Conservation (phyloP, 2,888 invertebrate species). For the Thera britannica region DNA sequence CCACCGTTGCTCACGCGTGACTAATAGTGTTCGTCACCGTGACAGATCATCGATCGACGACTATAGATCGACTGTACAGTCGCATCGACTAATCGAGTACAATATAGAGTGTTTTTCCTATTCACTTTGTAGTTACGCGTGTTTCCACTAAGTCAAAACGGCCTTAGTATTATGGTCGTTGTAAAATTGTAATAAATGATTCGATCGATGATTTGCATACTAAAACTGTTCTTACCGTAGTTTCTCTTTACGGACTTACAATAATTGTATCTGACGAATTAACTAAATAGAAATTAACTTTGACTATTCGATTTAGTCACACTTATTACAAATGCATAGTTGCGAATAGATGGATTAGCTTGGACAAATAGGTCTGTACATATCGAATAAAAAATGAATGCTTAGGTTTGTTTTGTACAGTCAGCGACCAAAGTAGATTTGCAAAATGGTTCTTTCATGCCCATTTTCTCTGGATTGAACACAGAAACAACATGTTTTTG, state of each 20-base stretch:
- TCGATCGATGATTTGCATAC: conserved; percentile 46
- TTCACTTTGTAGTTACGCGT: conserved; percentile 39
- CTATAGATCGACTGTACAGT: conserved; percentile 37
- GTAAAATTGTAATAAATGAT: conserved; percentile 5
- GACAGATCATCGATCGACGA: conserved; percentile 48
- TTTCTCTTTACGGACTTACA: conserved; percentile 37
- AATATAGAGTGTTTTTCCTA: conserved; percentile 48
- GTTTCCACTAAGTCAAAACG: conserved; percentile 33
- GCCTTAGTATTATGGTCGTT: conserved; percentile 25
- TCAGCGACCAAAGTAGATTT: too few species aligned
- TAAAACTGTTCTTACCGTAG: conserved; percentile 38
- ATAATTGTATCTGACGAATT: conserved; percentile 34
- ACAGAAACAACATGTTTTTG: too few species aligned
- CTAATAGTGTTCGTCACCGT: conserved; percentile 59
- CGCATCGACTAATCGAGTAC: conserved; percentile 47
- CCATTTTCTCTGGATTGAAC: too few species aligned
- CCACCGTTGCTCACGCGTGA: conserved; percentile 74
- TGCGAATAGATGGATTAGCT: conserved; percentile 36
- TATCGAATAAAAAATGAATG: conserved; percentile 55
- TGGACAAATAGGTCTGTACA: conserved; percentile 53
- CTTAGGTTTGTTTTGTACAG: conserved; percentile 42
- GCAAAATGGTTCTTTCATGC: too few species aligned
- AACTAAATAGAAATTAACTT: conserved; percentile 15
- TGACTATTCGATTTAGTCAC: conserved; percentile 18
- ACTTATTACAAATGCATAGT: conserved; percentile 36